Percentiles rank a stretch among this genome's conserved stretches.
Evolutionary conservation across 2,113 vertebrate species (phyloP).

Genomic region (Naja naja): DNA sequence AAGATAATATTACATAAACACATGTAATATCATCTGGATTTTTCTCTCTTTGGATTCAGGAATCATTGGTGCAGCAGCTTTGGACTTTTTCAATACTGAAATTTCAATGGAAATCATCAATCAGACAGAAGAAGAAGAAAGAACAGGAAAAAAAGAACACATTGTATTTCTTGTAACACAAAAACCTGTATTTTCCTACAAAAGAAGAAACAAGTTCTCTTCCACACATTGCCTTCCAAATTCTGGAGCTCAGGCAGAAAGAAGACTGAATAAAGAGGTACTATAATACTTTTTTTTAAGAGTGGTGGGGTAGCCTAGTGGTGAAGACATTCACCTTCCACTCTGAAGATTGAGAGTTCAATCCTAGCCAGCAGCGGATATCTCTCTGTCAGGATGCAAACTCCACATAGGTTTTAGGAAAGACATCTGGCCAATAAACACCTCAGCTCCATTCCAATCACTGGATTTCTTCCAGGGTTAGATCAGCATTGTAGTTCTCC

Average conservation of each 20-base stretch:
- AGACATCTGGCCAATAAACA: neutral
- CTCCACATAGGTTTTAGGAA: neutral
- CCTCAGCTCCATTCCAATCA: neutral
- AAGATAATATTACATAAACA: neutral
- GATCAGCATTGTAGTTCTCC: no score
- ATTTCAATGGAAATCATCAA: constrained; percentile 79
- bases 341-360: neutral
- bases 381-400: neutral
- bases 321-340: neutral
- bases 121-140: constrained; percentile 72
- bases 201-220: constrained; percentile 54
- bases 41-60: constrained; percentile 54
- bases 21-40: neutral
- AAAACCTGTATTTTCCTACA: constrained; percentile 58
- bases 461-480: no score
- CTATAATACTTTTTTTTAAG: neutral
- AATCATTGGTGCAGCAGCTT: constrained; percentile 75
- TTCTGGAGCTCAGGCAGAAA: constrained; percentile 37
- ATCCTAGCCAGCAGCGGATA: neutral
- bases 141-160: constrained; percentile 75
- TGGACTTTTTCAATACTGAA: constrained; percentile 79
- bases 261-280: constrained; percentile 66
- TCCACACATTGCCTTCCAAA: constrained; percentile 30
- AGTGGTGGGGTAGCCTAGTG: neutral
- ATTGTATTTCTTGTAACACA: constrained; percentile 75